A percentile compares a stretch with the other conserved stretches of the same genome.
These are phyloP conservation scores for Coccyzus lansbergi DNA, from an alignment of 2,797 vertebrate genomes.

Conservation along the genomic window DNA sequence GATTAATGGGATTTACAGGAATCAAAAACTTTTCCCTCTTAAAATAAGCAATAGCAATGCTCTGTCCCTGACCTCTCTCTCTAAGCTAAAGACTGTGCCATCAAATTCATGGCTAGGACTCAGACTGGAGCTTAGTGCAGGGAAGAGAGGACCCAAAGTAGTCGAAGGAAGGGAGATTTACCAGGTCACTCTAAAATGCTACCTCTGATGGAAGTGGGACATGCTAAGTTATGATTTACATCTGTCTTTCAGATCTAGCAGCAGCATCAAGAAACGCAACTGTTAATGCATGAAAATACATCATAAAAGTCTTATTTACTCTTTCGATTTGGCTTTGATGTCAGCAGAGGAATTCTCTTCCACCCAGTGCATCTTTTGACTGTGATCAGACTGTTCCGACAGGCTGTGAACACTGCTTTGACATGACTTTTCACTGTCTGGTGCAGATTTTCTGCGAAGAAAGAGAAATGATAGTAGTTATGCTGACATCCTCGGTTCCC, in stretches of 20 bases:
- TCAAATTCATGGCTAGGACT: neutral
- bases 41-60: neutral
- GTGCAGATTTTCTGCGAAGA: slow-evolving; percentile 66
- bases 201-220: neutral
- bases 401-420: slow-evolving; percentile 67
- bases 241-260: neutral
- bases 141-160: neutral
- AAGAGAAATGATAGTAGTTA: neutral
- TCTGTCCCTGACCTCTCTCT: neutral
- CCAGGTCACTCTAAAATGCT: neutral
- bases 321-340: slow-evolving; percentile 74
- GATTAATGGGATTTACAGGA: neutral
- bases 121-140: neutral
- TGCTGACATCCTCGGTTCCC: neutral
- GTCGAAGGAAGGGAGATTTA: neutral
- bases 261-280: neutral
- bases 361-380: slow-evolving; percentile 57
- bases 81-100: neutral
- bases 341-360: slow-evolving; percentile 53
- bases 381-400: slow-evolving; percentile 53
- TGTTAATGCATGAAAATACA: neutral
- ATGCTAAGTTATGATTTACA: neutral
- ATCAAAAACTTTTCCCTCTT: neutral
- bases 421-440: slow-evolving; percentile 76
- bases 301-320: slow-evolving; percentile 55